Percentiles rank a stretch among this genome's conserved stretches.
Conservation (phyloP, 53 echinoderm and acorn worm genomes). For the Holothuria scabra region DNA sequence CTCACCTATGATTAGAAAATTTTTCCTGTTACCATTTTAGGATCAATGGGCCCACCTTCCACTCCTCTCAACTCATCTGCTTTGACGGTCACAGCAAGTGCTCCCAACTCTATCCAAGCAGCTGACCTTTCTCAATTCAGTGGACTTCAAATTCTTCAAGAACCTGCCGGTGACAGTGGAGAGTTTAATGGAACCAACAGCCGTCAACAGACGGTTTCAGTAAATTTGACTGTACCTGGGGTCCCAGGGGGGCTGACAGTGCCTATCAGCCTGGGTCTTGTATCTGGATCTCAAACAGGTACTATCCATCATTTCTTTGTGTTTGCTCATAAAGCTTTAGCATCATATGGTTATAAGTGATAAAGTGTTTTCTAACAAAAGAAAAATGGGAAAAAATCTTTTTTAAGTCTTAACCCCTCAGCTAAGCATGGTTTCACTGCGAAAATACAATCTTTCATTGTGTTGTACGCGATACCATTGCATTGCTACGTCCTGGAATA, state of each 20-base stretch:
- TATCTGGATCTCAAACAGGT: conserved; percentile 33
- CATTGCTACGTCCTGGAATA: too few species aligned
- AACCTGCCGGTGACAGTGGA: not conserved
- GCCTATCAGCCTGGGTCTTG: conserved; percentile 25
- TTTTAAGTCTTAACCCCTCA: too few species aligned
- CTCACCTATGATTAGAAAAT: too few species aligned
- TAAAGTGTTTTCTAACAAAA: too few species aligned
- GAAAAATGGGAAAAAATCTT: too few species aligned
- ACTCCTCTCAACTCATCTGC: conserved; percentile 80
- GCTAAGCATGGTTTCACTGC: too few species aligned
- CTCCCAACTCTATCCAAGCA: conserved; percentile 47
- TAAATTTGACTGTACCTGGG: conserved; percentile 17
- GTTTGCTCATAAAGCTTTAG: too few species aligned
- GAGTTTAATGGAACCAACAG: not conserved
- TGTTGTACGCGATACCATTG: too few species aligned
- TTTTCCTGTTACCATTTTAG: too few species aligned
- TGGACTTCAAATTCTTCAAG: conserved; percentile 32
- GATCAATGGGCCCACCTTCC: conserved; percentile 85
- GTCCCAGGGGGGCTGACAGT: conserved; percentile 29
- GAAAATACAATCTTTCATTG: too few species aligned
- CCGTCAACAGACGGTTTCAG: conserved; percentile 23
- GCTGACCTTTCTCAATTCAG: conserved; percentile 41
- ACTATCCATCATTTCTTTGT: not conserved
- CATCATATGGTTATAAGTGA: too few species aligned
- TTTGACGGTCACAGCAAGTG: conserved; percentile 66